Percentiles rank a stretch among this genome's conserved stretches.
These are phyloP conservation scores for Muscicapa comitata DNA, from an alignment of 2,797 vertebrate genomes.

Conservation along the genomic window DNA sequence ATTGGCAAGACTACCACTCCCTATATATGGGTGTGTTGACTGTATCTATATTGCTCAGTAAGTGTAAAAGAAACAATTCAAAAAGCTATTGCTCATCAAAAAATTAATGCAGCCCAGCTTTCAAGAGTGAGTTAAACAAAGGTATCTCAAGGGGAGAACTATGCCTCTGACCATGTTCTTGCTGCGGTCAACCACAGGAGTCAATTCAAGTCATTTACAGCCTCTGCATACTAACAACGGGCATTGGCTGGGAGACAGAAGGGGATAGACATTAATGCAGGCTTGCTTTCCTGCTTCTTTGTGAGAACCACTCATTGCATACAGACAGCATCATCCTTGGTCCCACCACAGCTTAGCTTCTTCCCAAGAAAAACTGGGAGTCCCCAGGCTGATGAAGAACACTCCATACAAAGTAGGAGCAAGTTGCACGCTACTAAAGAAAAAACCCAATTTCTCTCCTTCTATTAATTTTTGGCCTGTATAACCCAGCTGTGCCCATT, in stretches of 20 bases:
- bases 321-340: neutral
- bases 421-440: neutral
- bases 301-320: neutral
- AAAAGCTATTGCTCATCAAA: neutral
- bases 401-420: neutral
- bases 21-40: neutral
- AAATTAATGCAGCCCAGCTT: neutral
- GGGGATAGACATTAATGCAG: neutral
- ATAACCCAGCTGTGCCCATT: neutral
- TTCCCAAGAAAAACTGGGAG: neutral
- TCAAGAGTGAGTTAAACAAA: neutral
- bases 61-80: neutral
- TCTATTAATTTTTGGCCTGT: neutral
- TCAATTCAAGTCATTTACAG: neutral
- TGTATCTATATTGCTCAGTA: neutral
- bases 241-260: neutral
- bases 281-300: neutral
- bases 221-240: neutral
- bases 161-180: neutral
- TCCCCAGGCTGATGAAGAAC: neutral
- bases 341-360: neutral
- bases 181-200: neutral
- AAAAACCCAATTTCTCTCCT: neutral
- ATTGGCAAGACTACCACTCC: neutral
- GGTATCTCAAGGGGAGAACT: neutral